phyloP scores from a whole-genome alignment of 2,113 vertebrate genomes.

The Corythoichthys haematopterus region DNA sequence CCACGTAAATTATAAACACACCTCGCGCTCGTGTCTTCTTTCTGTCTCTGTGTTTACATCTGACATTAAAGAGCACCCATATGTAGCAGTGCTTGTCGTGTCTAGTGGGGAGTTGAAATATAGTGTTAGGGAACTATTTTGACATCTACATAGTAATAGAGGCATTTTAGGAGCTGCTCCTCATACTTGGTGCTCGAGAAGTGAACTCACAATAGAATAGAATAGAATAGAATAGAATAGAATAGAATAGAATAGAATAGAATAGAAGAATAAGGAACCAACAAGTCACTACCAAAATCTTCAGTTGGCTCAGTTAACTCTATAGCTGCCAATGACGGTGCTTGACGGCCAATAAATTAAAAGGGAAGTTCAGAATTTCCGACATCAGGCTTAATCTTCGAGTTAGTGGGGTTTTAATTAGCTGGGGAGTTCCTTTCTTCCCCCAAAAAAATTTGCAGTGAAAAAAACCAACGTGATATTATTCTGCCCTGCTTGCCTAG shows the following conservation, averaged over 20 bases:
- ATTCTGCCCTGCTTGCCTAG: no score
- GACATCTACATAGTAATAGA: constrained; percentile 23
- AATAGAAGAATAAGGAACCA: not conserved
- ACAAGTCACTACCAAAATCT: no score
- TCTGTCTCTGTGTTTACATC: constrained; percentile 19
- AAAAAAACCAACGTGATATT: no score
- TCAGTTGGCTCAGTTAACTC: no score
- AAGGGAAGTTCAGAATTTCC: no score
- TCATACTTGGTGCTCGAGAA: constrained; percentile 38
- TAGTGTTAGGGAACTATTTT: constrained; percentile 23
- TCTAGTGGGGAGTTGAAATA: constrained; percentile 43
- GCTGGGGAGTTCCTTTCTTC: no score
- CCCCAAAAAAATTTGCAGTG: no score
- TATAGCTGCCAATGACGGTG: no score
- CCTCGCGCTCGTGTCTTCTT: constrained; percentile 11
- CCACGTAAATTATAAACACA: constrained; percentile 39
- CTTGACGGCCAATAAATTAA: no score
- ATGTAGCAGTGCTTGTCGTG: constrained; percentile 5
- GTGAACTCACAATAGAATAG: constrained; percentile 1
- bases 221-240: not conserved
- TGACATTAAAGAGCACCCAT: constrained; percentile 1
- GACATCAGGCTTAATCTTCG: no score
- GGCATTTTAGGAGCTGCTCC: constrained; percentile 24
- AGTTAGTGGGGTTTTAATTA: no score
- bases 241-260: not conserved